Percentiles rank a stretch among this genome's conserved stretches.
These are phyloP conservation scores for Enteromius fasciolatus DNA, from an alignment of 2,797 vertebrate species.

Conservation along the genomic window DNA sequence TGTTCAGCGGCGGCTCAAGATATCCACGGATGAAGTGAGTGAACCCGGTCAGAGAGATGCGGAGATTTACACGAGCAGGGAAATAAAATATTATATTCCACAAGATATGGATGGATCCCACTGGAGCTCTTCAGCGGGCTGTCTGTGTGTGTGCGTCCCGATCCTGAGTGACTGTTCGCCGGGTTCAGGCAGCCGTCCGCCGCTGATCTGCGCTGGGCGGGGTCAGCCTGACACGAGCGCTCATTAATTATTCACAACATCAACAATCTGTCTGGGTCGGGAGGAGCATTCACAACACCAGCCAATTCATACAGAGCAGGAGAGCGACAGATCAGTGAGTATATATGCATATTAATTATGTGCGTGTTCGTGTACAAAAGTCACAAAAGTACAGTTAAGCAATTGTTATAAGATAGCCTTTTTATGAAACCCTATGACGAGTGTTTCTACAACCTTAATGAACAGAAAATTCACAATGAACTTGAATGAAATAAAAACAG, in stretches of 20 bases:
- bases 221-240: slow-evolving; percentile 12
- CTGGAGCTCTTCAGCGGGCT: neutral
- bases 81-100: slow-evolving; percentile 18
- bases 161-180: slow-evolving; percentile 1
- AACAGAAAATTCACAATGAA: neutral
- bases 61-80: neutral
- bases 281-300: neutral
- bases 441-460: neutral
- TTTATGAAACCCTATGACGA: neutral
- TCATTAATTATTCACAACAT: slow-evolving; percentile 43
- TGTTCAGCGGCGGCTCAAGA: slow-evolving; percentile 40
- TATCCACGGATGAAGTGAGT: neutral
- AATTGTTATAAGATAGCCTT: neutral
- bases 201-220: slow-evolving; percentile 33
- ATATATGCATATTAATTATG: neutral
- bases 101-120: neutral
- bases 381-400: neutral
- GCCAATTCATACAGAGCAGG: neutral
- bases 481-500: neutral
- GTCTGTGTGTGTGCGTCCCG: neutral
- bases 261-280: neutral
- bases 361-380: too few relatives aligned
- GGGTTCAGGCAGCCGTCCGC: slow-evolving; percentile 19
- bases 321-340: neutral
- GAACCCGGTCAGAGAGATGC: neutral